These are phyloP conservation scores for Sebastes nivosus DNA, from an alignment of 2,797 vertebrate species.

Conservation along the genomic window DNA sequence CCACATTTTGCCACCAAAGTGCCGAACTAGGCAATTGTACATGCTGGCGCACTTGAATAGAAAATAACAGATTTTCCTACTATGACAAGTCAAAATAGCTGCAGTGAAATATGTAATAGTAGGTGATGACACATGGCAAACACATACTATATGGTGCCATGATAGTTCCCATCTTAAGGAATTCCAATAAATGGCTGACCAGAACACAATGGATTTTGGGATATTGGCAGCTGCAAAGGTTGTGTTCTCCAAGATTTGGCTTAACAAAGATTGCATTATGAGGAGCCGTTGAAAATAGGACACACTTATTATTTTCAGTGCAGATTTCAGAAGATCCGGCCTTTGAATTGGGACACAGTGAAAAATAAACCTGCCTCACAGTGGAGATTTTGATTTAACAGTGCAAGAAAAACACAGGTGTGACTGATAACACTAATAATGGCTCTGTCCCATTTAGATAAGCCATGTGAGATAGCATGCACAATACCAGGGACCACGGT, in stretches of 20 bases:
- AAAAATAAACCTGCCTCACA: neutral
- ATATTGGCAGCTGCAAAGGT: neutral
- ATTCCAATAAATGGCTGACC: neutral
- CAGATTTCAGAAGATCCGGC: neutral
- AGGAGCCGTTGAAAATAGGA: neutral
- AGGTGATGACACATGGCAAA: neutral
- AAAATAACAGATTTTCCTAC: neutral
- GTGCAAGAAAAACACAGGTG: conserved; percentile 4
- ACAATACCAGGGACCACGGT: neutral
- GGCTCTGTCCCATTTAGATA: conserved; percentile 3
- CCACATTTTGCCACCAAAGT: neutral
- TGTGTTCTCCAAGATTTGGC: neutral
- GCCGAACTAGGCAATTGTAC: neutral
- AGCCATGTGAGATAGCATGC: neutral
- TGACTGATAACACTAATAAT: neutral
- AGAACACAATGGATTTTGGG: neutral
- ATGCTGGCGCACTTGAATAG: neutral
- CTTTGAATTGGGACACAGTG: neutral
- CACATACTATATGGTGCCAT: neutral
- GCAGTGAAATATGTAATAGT: neutral
- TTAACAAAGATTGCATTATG: neutral
- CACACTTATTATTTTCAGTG: neutral
- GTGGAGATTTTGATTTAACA: neutral
- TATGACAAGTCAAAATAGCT: neutral
- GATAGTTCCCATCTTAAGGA: too few relatives aligned